Conservation (phyloP, 2,113 vertebrate genomes). For the Heterotis niloticus region DNA sequence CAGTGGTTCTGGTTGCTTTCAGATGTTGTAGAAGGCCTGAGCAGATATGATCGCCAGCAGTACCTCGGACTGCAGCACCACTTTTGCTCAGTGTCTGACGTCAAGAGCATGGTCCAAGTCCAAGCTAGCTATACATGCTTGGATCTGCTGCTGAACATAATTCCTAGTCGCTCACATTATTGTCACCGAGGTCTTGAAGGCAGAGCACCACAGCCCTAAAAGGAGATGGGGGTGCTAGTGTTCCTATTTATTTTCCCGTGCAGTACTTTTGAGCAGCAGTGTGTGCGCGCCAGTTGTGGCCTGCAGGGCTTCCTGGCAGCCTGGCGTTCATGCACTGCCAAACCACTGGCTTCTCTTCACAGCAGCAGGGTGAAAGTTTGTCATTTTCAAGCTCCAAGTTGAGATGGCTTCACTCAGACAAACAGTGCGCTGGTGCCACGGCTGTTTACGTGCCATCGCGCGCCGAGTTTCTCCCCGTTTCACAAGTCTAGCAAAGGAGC, state of each 20-base stretch:
- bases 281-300: neutral
- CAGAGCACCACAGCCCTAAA: conserved; percentile 3
- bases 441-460: neutral
- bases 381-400: conserved; percentile 2
- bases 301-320: conserved; percentile 20
- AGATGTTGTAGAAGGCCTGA: neutral
- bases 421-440: neutral
- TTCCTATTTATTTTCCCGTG: neutral
- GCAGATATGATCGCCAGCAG: neutral
- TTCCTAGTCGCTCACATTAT: neutral
- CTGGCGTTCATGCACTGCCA: neutral
- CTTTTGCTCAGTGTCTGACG: no score
- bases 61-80: neutral
- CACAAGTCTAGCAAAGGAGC: neutral
- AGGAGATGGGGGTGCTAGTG: conserved; percentile 6
- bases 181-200: neutral
- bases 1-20: neutral
- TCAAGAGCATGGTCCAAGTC: no score
- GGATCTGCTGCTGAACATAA: no score
- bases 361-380: neutral
- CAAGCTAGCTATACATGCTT: no score
- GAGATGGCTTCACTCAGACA: neutral
- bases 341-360: conserved; percentile 16
- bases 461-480: neutral
- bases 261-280: neutral